Evolutionary conservation across 2,888 invertebrate genomes (phyloP).

Genomic region (Oxystoma pomonae): DNA sequence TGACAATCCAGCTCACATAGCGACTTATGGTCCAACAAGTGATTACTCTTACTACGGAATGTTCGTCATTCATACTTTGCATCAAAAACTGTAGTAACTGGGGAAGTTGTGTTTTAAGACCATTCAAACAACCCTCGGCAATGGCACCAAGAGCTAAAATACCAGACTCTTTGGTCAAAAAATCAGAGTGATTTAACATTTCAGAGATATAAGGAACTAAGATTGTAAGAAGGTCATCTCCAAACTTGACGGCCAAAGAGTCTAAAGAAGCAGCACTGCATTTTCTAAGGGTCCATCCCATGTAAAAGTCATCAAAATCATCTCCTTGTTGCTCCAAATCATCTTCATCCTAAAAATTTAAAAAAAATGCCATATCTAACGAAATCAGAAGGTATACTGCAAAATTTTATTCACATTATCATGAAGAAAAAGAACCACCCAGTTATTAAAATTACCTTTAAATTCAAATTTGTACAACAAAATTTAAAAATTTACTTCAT

Average conservation of each 20-base stretch:
- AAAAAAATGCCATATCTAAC: no score
- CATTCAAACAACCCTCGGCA: conserved; percentile 57
- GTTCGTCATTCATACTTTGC: conserved; percentile 60
- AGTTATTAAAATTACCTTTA: no score
- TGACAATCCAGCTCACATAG: conserved; percentile 71
- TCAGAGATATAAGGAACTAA: conserved; percentile 94
- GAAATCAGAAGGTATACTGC: no score
- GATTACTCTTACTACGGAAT: conserved; percentile 68
- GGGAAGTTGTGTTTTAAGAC: conserved; percentile 64
- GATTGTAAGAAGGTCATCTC: conserved; percentile 87
- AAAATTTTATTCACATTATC: no score
- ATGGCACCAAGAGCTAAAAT: conserved; percentile 77
- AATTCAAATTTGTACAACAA: no score
- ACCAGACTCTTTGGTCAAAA: conserved; percentile 94
- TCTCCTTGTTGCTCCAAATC: conserved; percentile 31
- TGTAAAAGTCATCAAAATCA: conserved; percentile 44
- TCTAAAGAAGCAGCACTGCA: conserved; percentile 98
- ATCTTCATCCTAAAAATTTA: conserved; percentile 49
- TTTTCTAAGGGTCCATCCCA: conserved; percentile 91
- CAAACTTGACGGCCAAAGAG: conserved; percentile 93
- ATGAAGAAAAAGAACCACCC: no score
- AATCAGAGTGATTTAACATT: conserved; percentile 88
- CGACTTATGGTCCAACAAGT: conserved; percentile 76
- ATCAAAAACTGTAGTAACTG: conserved; percentile 67
- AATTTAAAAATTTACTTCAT: no score